These are phyloP conservation scores for Addax nasomaculatus DNA, from an alignment of 2,113 vertebrate genomes.

Conservation along the genomic window DNA sequence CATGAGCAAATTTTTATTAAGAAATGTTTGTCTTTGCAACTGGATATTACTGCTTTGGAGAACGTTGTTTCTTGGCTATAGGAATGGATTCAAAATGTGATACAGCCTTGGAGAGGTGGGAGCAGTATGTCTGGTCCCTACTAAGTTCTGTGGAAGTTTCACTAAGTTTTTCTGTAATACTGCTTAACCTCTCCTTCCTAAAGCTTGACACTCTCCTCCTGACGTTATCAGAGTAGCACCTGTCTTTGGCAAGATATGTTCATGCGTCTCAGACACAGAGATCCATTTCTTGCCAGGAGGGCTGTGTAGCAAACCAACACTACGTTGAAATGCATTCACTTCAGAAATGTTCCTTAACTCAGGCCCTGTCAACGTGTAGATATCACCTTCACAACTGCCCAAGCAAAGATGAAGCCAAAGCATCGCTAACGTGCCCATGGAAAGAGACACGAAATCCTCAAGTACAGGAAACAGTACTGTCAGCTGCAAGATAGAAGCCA, in stretches of 20 bases:
- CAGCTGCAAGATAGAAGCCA: not conserved
- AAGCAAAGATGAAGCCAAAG: slow-evolving; percentile 31
- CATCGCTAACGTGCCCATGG: not conserved
- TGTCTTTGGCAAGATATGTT: not conserved
- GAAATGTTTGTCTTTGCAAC: not conserved
- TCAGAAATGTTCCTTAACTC: not conserved
- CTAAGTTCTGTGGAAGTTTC: not conserved
- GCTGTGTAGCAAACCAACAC: not conserved
- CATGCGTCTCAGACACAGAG: not conserved
- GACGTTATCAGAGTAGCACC: not conserved
- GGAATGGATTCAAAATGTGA: not conserved
- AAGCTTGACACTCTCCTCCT: not conserved
- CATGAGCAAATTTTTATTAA: not conserved
- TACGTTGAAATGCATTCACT: not conserved
- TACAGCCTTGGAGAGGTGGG: not conserved
- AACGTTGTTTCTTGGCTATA: not conserved
- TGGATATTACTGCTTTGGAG: not conserved
- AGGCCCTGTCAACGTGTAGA: not conserved
- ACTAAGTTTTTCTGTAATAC: not conserved
- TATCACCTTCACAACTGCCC: not conserved
- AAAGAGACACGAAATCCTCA: not conserved
- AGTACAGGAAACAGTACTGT: no score
- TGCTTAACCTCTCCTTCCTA: not conserved
- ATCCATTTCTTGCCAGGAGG: slow-evolving; percentile 33
- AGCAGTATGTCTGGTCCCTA: not conserved